Percentiles rank a stretch among this genome's conserved stretches.
Conservation (phyloP, 2,888 invertebrate genomes). For the Keiferia lycopersicella region DNA sequence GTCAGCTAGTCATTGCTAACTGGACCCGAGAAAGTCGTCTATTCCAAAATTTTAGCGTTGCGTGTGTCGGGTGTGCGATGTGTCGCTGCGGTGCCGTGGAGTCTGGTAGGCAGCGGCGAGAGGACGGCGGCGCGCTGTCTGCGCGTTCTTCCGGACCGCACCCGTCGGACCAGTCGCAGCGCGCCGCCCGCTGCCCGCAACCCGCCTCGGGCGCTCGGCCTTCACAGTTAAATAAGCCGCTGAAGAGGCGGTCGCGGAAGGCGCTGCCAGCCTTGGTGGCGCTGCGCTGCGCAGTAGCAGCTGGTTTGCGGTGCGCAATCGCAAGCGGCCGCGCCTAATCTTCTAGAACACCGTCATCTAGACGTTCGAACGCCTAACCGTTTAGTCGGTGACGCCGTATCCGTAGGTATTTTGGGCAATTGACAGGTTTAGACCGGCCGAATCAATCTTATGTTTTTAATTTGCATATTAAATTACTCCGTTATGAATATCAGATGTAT, state of each 20-base stretch:
- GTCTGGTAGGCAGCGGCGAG: constrained; percentile 70
- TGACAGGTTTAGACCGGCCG: constrained; percentile 24
- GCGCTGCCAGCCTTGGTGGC: constrained; percentile 76
- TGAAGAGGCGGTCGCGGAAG: constrained; percentile 77
- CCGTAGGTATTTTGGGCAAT: constrained; percentile 36
- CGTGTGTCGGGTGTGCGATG: constrained; percentile 66
- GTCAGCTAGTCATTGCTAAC: constrained; percentile 64
- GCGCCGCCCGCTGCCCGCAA: constrained; percentile 73
- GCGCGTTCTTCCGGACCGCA: constrained; percentile 75
- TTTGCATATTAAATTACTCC: constrained; percentile 15
- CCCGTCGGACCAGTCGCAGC: constrained; percentile 79
- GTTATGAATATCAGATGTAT: constrained; percentile 13
- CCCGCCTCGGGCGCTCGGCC: constrained; percentile 76
- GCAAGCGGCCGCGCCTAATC: constrained; percentile 68
- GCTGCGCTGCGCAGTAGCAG: constrained; percentile 77
- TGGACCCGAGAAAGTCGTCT: constrained; percentile 74
- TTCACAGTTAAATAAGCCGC: constrained; percentile 73
- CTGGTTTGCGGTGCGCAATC: constrained; percentile 74
- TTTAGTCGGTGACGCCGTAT: constrained; percentile 53
- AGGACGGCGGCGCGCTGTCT: constrained; percentile 75
- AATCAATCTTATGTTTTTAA: constrained; percentile 27
- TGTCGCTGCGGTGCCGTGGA: constrained; percentile 76
- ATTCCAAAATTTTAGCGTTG: constrained; percentile 76
- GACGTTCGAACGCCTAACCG: constrained; percentile 49
- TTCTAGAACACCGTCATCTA: constrained; percentile 61